These are phyloP conservation scores for Lasioglossum malachurum DNA, from an alignment of 2,888 invertebrate species.

Conservation along the genomic window DNA sequence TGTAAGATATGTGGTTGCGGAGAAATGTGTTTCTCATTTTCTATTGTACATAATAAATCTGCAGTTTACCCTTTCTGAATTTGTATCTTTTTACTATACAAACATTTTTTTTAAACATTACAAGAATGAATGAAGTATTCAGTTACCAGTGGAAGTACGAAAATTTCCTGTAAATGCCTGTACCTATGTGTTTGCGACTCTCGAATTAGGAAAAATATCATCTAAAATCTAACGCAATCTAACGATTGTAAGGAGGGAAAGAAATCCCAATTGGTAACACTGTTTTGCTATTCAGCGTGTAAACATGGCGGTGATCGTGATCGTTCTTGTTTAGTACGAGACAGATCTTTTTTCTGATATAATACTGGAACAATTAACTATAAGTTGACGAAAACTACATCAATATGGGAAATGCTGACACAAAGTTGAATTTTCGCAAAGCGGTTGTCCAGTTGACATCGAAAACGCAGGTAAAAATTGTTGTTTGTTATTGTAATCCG, in stretches of 20 bases:
- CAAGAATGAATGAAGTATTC: neutral
- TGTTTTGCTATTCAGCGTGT: conserved; percentile 26
- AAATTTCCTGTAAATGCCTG: neutral
- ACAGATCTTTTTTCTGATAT: conserved; percentile 49
- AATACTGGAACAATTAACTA: conserved; percentile 24
- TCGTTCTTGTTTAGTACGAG: conserved; percentile 58
- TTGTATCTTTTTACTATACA: neutral
- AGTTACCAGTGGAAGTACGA: neutral
- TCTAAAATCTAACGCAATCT: too few species aligned
- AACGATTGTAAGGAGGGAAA: neutral
- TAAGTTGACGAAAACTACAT: conserved; percentile 14
- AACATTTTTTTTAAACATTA: neutral
- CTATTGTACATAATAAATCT: conserved; percentile 15
- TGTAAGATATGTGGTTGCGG: neutral
- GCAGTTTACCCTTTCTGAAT: neutral
- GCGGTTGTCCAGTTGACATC: conserved; percentile 99
- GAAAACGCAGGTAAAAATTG: conserved; percentile 93
- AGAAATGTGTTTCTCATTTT: conserved; percentile 7
- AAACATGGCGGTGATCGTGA: conserved; percentile 66
- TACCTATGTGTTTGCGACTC: neutral
- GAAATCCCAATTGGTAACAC: conserved; percentile 50
- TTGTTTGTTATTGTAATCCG: conserved; percentile 45
- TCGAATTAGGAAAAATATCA: conserved; percentile 1
- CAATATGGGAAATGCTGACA: conserved; percentile 98
- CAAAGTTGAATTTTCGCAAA: conserved; percentile 98